Evolutionary conservation across 2,113 vertebrate species (phyloP), one percentile per base, ranked within the genome.

Genomic region (Mesoclemmys tuberculata): DNA sequence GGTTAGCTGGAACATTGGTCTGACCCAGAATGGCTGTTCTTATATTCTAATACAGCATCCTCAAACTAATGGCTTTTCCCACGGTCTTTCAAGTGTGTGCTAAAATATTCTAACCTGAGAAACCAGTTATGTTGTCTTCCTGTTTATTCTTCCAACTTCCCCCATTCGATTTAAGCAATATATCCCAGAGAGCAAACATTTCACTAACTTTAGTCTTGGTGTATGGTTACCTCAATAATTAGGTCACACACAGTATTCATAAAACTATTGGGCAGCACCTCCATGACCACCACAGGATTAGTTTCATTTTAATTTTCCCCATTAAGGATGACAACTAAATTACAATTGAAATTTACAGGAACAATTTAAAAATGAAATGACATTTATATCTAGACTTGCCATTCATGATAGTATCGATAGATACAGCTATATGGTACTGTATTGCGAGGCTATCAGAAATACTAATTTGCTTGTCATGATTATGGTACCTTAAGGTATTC

Each of bases 401-500:
- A 44, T 1, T 1, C 55, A 55, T 16, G 3, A 75, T 90, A 31
- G 2, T 82, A 13, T 5, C 26, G 3, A 26, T 38, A 93, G 95
- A 75, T 55, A 61, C 10, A 38, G 6, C 0, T 1, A 44, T 88
- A 55, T 2, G 12, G 24, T 44, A 44, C 10, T 44, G 12, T 83
- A 35, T 22, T 91, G 58, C 29, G 18, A 21, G 35, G 38, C 21
- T 61, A 61, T 68, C 51, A 95, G 87, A 83, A 92, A 83, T n/a
- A 46, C 5, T 75, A 27, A 38, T 88, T 84, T 90, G 8, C 46
- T 12, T 93, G 21, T 68, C 49, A 49, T 41, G 78, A n/a, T 51
- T 54, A 44, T 71, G 84, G 51, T 61, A 84, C 52, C n/a, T 84
- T 54, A n/a, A 93, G 71, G 71, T 87, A 88, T 41, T 85, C 84